These are phyloP conservation scores for Phaonia tiefii DNA, from an alignment of 2,888 invertebrate genomes.

Conservation along the genomic window DNA sequence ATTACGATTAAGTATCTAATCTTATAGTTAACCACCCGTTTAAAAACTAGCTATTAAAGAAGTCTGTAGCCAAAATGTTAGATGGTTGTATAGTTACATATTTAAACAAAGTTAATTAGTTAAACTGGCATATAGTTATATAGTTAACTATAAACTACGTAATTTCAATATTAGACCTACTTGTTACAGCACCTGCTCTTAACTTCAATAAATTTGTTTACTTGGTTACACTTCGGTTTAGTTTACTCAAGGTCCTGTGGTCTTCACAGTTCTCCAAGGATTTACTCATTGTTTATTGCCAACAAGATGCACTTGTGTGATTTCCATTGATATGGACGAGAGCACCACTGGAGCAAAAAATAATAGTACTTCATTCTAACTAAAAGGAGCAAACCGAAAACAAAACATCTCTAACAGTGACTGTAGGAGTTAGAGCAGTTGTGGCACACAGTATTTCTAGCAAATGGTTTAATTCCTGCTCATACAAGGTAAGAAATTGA, in stretches of 20 bases:
- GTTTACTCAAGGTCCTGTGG: constrained; percentile 13
- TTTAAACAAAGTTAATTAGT: too few species aligned
- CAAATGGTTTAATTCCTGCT: constrained; percentile 33
- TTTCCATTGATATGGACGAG: constrained; percentile 44
- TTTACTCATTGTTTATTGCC: constrained; percentile 52
- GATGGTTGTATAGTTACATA: too few species aligned
- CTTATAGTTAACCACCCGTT: too few species aligned
- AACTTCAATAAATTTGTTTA: neutral
- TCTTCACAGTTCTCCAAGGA: constrained; percentile 39
- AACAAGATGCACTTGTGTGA: constrained; percentile 51
- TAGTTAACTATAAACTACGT: too few species aligned
- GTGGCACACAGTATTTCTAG: neutral
- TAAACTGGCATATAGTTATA: too few species aligned
- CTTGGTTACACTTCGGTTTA: neutral
- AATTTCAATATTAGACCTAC: too few species aligned
- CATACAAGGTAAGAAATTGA: constrained; percentile 60
- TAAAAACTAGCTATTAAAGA: too few species aligned
- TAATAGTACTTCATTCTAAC: neutral
- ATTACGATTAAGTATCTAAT: too few species aligned
- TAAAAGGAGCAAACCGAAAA: neutral
- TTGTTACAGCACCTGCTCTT: too few species aligned
- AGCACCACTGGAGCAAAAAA: neutral
- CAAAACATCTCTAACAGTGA: neutral
- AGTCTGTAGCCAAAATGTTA: too few species aligned
- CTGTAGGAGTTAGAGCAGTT: neutral